Evolutionary conservation across 2,888 invertebrate species (phyloP).

Genomic region (Phortica magna): DNA sequence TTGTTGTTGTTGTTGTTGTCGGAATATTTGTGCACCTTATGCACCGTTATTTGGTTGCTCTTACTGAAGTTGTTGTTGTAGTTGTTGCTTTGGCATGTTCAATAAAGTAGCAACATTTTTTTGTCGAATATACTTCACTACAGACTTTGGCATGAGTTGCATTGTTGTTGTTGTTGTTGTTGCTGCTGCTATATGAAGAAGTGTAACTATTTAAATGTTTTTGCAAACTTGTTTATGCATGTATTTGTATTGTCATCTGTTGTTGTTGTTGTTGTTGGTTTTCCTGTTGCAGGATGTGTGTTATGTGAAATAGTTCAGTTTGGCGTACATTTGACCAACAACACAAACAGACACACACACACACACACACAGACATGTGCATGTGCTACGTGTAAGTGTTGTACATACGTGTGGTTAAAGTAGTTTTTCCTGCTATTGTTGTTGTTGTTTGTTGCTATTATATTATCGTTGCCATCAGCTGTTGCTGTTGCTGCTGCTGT

Average conservation of each 20-base stretch:
- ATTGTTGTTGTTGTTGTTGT: slow-evolving; percentile 4
- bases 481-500: slow-evolving; percentile 22
- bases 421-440: slow-evolving; percentile 12
- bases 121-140: background rate
- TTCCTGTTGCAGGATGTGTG: slow-evolving; percentile 67
- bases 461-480: slow-evolving; percentile 23
- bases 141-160: background rate
- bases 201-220: slow-evolving; percentile 62
- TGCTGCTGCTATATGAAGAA: no score
- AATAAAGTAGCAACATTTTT: slow-evolving; percentile 28
- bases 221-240: slow-evolving; percentile 41
- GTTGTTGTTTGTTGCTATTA: slow-evolving; percentile 29
- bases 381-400: slow-evolving; percentile 36
- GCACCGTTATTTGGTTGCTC: background rate
- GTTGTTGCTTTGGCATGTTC: background rate
- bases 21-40: slow-evolving; percentile 21
- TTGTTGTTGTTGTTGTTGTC: background rate
- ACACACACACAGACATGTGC: slow-evolving; percentile 8
- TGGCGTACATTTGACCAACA: slow-evolving; percentile 26
- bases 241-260: slow-evolving; percentile 38
- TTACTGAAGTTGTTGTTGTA: background rate
- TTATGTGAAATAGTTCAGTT: slow-evolving; percentile 57
- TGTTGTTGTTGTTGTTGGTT: slow-evolving; percentile 40
- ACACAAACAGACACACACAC: slow-evolving; percentile 3
- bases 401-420: slow-evolving; percentile 32